These are phyloP conservation scores for Menidia beryllina DNA, from an alignment of 2,113 vertebrate genomes.

Conservation along the genomic window DNA sequence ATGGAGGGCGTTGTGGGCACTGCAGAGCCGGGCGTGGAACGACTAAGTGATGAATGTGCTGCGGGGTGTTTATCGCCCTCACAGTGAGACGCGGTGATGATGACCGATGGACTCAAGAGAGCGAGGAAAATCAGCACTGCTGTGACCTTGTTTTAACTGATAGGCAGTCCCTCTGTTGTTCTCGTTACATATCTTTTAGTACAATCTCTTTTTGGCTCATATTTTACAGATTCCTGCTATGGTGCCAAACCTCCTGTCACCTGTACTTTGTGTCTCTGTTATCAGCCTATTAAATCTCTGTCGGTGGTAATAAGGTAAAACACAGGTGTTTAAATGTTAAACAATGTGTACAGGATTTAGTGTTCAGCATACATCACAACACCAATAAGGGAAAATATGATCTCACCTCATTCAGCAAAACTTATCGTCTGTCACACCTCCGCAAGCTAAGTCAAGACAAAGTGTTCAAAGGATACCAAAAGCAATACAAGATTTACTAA, in stretches of 20 bases:
- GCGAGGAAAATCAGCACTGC: constrained; percentile 36
- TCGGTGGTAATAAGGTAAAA: background rate
- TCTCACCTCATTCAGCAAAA: background rate
- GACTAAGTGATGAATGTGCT: constrained; percentile 73
- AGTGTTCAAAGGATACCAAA: too few relatives aligned
- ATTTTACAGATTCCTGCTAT: constrained; percentile 4
- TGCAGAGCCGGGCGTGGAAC: constrained; percentile 44
- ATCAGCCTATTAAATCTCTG: background rate
- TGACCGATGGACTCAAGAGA: constrained; percentile 67
- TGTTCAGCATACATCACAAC: background rate
- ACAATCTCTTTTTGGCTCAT: background rate
- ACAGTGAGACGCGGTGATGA: constrained; percentile 46
- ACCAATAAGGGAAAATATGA: background rate
- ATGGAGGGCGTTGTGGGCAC: constrained; percentile 40
- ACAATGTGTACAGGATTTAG: background rate
- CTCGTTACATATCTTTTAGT: constrained; percentile 3
- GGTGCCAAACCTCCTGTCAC: background rate
- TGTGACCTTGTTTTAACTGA: constrained; percentile 70
- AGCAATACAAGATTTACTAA: too few relatives aligned
- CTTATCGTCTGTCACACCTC: background rate
- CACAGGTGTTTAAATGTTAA: background rate
- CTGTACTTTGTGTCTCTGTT: background rate
- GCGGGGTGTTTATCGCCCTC: constrained; percentile 57
- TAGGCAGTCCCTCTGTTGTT: constrained; percentile 10
- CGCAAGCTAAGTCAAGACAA: too few relatives aligned